A percentile compares a stretch with the other conserved stretches of the same genome.
Evolutionary conservation across 1,140 invertebrate genomes (phyloP).

Genomic region (Sarcophaga peregrina): DNA sequence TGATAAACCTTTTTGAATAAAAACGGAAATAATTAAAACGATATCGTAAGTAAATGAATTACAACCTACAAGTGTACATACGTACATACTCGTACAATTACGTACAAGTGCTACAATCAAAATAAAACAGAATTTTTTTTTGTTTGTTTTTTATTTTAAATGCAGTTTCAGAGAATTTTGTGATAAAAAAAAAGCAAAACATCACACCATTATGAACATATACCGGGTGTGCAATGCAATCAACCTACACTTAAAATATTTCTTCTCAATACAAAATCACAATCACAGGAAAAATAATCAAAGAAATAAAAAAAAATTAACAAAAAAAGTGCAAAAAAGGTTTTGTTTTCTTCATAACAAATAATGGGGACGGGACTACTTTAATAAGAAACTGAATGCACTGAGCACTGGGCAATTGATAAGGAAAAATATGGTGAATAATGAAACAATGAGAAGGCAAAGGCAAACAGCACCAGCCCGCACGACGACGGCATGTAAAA

Average conservation of each 20-base stretch:
- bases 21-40: constrained; percentile 35
- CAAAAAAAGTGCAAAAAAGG: constrained; percentile 3
- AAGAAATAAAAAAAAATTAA: background rate
- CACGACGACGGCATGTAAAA: background rate
- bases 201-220: no score
- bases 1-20: constrained; percentile 27
- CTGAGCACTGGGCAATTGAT: background rate
- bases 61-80: constrained; percentile 6
- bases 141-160: background rate
- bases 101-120: background rate
- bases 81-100: no score
- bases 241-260: no score
- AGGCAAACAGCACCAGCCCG: background rate
- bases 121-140: no score
- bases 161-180: constrained; percentile 29
- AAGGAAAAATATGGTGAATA: background rate
- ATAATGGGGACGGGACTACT: background rate
- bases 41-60: constrained; percentile 5
- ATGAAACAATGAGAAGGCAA: background rate
- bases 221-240: no score
- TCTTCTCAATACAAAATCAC: background rate
- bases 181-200: background rate
- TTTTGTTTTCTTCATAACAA: background rate
- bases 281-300: background rate
- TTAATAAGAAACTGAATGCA: no score